Base-by-base conservation (phyloP, 2,113 vertebrate species). In the Scalopus aquaticus region DNA sequence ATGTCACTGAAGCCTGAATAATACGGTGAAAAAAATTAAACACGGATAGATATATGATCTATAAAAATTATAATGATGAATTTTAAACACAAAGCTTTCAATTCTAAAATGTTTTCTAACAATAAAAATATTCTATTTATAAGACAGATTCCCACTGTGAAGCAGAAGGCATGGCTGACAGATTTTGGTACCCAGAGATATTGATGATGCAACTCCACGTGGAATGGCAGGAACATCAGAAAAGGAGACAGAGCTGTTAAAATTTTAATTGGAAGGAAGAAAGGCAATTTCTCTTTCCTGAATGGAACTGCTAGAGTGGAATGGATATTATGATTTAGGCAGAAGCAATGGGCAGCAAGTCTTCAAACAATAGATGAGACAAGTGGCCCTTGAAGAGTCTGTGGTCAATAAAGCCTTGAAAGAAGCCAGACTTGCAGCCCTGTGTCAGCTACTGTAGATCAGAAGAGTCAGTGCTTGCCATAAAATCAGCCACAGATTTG, bases 141-240 rank as follows among this genome's bases (percentile, higher is more conserved):
- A 91, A 80, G 88, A 69, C 15, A 87, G 51, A 79, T 72, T 93
- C 30, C 70, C 80, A 93, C 83, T 90, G 70, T 49, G 94, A 92
- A 93, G 79, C 80, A 96, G 83, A 94, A 93, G 83, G 62, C 64
- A 80, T 28, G 80, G 64, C 58, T 95, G 83, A 93, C 90, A 94
- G 82, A 96, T 92, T 96, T 78, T 73, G 78, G 35, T 94, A 51
- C 35, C 28, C 62, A 51, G 46, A 92, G 73, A 91, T 88, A 94
- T 6, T 94, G 89, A 94, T 93, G 67, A 85, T 74, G 10, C 72
- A 72, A 95, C 67, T 84, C 60, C 62, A 81, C 85, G 78, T 73
- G 56, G 78, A 94, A 91, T 94, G 92, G 69, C 89, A 94, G 54
- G 73, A 91, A 60, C 60, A 78, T 88, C 73, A 94, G 54, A 93